Evolutionary conservation across 2,888 invertebrate genomes (phyloP).

Genomic region (Zaprionus obscuricornis): DNA sequence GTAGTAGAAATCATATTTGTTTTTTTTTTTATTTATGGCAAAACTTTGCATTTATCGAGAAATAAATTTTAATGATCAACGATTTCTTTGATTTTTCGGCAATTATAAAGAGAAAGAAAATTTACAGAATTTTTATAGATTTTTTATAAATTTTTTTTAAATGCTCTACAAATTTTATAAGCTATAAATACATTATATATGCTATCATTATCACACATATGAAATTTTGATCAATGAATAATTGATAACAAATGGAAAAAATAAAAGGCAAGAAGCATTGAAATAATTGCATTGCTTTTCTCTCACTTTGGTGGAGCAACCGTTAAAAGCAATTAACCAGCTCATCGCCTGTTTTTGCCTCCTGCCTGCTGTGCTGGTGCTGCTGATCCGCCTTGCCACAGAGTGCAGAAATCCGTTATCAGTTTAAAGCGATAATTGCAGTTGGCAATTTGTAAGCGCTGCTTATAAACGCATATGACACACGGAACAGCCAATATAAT

Average conservation of each 20-base stretch:
- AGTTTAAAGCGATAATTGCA: constrained; percentile 66
- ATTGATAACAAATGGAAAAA: neutral
- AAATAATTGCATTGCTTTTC: constrained; percentile 55
- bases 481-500: constrained; percentile 60
- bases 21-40: too few species aligned
- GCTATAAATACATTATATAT: too few species aligned
- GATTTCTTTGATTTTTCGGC: too few species aligned
- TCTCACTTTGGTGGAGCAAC: constrained; percentile 22
- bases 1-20: too few species aligned
- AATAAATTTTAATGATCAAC: too few species aligned
- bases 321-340: constrained; percentile 66
- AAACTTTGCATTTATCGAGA: neutral
- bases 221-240: neutral
- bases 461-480: constrained; percentile 57
- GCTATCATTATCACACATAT: neutral
- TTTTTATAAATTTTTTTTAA: too few species aligned
- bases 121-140: too few species aligned
- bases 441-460: constrained; percentile 63
- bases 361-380: constrained; percentile 1
- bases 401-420: constrained; percentile 50
- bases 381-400: constrained; percentile 20
- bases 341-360: constrained; percentile 53
- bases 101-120: too few species aligned
- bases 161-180: too few species aligned
- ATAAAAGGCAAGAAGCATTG: constrained; percentile 52